Evolutionary conservation across 2,888 invertebrate species (phyloP).

Genomic region (Dicyrtomina minuta): DNA sequence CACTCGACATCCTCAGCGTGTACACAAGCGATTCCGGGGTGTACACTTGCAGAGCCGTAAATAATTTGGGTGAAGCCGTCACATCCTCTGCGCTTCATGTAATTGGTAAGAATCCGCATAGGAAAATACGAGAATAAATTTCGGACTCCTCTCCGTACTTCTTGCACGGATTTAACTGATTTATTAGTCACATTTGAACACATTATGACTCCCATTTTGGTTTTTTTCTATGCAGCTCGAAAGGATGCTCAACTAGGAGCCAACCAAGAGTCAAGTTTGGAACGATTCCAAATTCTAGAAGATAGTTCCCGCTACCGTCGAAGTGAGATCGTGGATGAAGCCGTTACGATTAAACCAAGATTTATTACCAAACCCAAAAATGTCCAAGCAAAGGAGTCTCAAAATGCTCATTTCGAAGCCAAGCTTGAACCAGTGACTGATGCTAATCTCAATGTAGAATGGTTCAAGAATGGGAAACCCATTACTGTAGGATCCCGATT

Average conservation of each 20-base stretch:
- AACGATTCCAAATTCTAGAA: constrained; percentile 90
- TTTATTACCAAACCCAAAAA: constrained; percentile 87
- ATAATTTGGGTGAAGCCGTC: constrained; percentile 90
- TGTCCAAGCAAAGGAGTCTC: constrained; percentile 79
- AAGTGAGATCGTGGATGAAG: constrained; percentile 61
- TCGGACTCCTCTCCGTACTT: no score
- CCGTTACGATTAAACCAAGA: constrained; percentile 74
- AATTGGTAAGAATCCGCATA: constrained; percentile 62
- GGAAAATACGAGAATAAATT: no score
- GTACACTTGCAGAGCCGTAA: constrained; percentile 90
- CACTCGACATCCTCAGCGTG: constrained; percentile 90
- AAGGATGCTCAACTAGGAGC: constrained; percentile 84
- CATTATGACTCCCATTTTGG: no score
- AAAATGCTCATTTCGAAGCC: constrained; percentile 96
- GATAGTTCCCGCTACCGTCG: constrained; percentile 59
- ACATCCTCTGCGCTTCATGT: constrained; percentile 88
- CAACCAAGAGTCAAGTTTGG: constrained; percentile 85
- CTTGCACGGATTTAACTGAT: no score
- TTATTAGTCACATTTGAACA: no score
- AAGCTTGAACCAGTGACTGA: constrained; percentile 96
- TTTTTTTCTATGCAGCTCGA: constrained; percentile 69
- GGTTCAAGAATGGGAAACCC: constrained; percentile 85
- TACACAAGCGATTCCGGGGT: constrained; percentile 97
- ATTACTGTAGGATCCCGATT: constrained; percentile 91
- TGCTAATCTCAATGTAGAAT: constrained; percentile 92